Evolutionary conservation across 2,797 vertebrate species (phyloP), one percentile per base, ranked within the genome.

Genomic region (Nasua narica): DNA sequence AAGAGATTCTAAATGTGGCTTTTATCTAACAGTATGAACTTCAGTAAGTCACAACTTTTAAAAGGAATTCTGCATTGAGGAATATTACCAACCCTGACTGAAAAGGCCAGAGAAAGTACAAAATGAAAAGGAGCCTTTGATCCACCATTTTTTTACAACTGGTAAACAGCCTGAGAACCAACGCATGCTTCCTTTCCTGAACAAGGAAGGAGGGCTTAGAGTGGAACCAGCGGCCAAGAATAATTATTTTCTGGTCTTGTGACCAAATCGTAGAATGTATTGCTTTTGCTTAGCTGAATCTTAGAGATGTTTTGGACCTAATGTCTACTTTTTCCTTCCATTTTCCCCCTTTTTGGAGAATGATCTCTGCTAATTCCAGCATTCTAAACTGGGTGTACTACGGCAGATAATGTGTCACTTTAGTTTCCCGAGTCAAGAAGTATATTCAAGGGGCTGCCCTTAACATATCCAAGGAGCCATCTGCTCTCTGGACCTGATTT

Each of bases 311-410:
- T 65, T 35, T 50, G 6, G 16, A n/a, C 2, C 13, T 8, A n/a
- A 21, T 29, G 32, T 76, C 29, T 86, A 18, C 29, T 37, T 76
- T 79, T 82, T 23, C 5, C 13, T 82, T 32, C 32, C 5, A 19
- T 54, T 83, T 84, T 54, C 10, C 56, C 3, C 46, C 5, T 29
- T 54, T 90, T 32, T 37, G n/a, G 9, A 78, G 86, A 11, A 1
- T 87, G 60, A 7, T 16, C 11, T 54, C 27, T 65, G 19, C 21
- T 56, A 89, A 29, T 37, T 11, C 2, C 7, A 76, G 4, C 2
- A 3, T 76, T 50, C 43, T 27, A 12, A 27, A 35, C 0, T 13
- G 10, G 1, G 6, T n/a, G 1, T 32, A 7, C 27, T 40, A 2
- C 14, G 7, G 10, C 4, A 37, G 62, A 81, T 15, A 54, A 27